These are phyloP conservation scores for Cylindroiulus punctatus DNA, from an alignment of 2,888 invertebrate species.

Conservation along the genomic window DNA sequence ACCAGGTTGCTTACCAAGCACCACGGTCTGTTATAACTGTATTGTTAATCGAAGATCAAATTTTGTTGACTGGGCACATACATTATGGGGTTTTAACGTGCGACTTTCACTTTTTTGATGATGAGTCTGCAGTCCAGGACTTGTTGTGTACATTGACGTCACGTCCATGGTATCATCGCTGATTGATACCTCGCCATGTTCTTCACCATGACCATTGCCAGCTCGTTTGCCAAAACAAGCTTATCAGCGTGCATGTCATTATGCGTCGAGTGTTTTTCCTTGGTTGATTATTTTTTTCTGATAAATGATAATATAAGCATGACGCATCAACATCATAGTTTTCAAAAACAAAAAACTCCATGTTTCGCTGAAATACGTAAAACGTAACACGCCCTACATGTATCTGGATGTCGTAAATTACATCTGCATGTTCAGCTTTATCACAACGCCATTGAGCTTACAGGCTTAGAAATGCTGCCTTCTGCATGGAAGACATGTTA, in stretches of 20 bases:
- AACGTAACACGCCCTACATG: too few relatives aligned
- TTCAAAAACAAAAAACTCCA: neutral
- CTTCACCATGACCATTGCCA: neutral
- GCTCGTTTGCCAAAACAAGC: neutral
- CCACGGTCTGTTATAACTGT: constrained; percentile 16
- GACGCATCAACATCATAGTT: neutral
- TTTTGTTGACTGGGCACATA: neutral
- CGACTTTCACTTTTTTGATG: neutral
- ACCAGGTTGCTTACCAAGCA: neutral
- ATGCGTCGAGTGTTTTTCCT: constrained; percentile 5
- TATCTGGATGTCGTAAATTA: too few relatives aligned
- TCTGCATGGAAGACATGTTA: too few relatives aligned
- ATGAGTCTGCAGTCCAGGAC: neutral
- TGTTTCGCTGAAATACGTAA: neutral
- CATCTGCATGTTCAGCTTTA: too few relatives aligned
- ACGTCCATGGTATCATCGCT: neutral
- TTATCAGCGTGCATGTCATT: constrained; percentile 2
- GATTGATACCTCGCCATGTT: neutral
- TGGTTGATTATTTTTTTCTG: neutral
- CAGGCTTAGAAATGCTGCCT: too few relatives aligned
- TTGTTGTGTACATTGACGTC: neutral
- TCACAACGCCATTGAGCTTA: too few relatives aligned
- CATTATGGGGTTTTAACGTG: neutral
- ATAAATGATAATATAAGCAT: neutral
- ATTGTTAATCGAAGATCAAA: neutral